These are phyloP conservation scores for Sapayoa aenigma DNA, from an alignment of 2,113 vertebrate genomes.

Conservation along the genomic window DNA sequence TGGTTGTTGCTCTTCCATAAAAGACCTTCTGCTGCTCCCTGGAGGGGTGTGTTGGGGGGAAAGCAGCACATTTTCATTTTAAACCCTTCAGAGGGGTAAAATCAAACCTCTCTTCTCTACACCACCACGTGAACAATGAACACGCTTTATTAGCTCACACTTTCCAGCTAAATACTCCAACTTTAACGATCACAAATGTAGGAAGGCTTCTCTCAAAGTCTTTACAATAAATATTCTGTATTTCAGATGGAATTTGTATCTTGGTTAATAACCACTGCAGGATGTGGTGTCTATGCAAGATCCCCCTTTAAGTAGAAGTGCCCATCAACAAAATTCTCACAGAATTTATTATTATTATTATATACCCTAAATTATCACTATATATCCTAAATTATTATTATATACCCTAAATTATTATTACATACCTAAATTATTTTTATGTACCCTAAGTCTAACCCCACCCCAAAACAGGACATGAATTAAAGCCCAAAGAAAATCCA, in stretches of 20 bases:
- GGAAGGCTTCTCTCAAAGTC: background rate
- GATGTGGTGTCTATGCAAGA: background rate
- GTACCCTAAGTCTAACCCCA: too few species aligned
- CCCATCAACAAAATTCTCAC: background rate
- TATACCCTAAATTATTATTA: too few species aligned
- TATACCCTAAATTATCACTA: too few species aligned
- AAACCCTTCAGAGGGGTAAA: background rate
- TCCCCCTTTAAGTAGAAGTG: background rate
- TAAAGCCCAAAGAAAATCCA: constrained; percentile 45
- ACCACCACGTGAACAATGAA: background rate
- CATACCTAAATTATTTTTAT: too few species aligned
- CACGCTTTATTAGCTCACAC: background rate
- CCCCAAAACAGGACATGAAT: too few species aligned
- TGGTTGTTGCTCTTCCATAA: too few species aligned
- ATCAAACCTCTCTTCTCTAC: background rate
- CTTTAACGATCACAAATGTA: background rate
- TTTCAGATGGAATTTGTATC: background rate
- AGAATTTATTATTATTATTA: too few species aligned
- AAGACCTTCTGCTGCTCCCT: background rate
- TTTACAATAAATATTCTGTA: background rate
- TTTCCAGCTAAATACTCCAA: background rate
- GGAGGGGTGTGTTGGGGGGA: background rate
- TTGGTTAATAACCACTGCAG: background rate
- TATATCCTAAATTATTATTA: too few species aligned
- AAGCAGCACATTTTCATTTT: background rate